These are phyloP conservation scores for Megaceryle maxima DNA, from an alignment of 2,113 vertebrate genomes.

Conservation along the genomic window DNA sequence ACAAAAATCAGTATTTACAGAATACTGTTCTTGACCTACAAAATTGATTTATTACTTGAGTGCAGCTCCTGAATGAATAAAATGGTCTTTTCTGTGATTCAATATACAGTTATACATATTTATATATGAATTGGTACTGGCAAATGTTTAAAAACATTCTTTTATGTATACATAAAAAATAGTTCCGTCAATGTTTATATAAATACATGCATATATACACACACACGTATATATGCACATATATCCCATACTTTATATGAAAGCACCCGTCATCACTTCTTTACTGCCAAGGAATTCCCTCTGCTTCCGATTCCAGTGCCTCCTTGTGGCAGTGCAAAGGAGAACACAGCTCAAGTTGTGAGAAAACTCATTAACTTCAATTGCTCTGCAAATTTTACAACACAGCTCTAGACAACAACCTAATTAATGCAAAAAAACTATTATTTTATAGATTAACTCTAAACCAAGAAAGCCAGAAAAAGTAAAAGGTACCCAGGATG, in stretches of 20 bases:
- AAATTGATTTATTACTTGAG: background rate
- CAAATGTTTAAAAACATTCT: background rate
- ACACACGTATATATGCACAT: background rate
- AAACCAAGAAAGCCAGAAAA: background rate
- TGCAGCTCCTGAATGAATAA: background rate
- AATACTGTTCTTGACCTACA: background rate
- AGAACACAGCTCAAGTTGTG: slow-evolving; percentile 12
- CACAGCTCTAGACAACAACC: background rate
- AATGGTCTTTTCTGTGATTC: background rate
- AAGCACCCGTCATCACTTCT: background rate
- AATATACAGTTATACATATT: background rate
- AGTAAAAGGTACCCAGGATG: background rate
- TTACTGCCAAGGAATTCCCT: background rate
- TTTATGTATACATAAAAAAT: background rate
- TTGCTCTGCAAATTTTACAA: slow-evolving; percentile 6
- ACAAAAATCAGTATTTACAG: background rate
- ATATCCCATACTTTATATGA: background rate
- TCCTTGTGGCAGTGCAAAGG: background rate
- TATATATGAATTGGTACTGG: background rate
- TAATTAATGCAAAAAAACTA: background rate
- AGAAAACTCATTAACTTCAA: slow-evolving; percentile 26
- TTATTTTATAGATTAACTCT: background rate
- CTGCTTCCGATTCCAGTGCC: background rate
- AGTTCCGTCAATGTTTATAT: background rate
- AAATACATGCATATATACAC: background rate